Base-by-base conservation (phyloP, 2,113 vertebrate species). In the Sceloporus tristichus region DNA sequence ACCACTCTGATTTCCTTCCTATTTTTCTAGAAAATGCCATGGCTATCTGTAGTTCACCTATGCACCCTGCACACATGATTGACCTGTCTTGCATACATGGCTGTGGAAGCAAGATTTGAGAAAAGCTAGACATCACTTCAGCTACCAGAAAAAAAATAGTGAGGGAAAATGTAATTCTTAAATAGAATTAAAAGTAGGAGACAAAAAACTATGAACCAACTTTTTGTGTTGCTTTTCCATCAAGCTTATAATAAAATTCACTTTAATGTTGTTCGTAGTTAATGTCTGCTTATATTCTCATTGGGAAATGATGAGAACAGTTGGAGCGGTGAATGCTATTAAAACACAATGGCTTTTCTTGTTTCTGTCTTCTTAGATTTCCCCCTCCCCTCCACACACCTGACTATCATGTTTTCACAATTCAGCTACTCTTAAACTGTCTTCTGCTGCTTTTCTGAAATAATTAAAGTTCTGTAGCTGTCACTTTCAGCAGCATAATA, bases 401-500 rank as follows among this genome's bases (percentile, higher is more conserved):
- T 18, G 2, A 0, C 0, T n/a, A 79, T 42, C 0, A 0, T 23
- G 34, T 91, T 59, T 86, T 68, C 71, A 14, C 1, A 83, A 10
- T 79, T 62, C 21, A 88, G 48, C 89, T 68, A 70, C 16, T 88
- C 40, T 74, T 65, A 56, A 86, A 84, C 70, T 56, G n/a, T 1
- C 2, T 85, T 77, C n/a, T 76, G 4, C 62, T 78, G 7, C 89
- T 19, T 18, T 19, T 82, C 27, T 79, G 3, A 68, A 18, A 81
- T 85, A 56, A 85, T 90, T 94, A 87, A 53, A 79, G 19, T 23
- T 89, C 59, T 76, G 1, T 38, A 82, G 8, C 80, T 90, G 19
- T 42, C 42, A 25, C 53, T 88, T 93, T 48, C 48, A 83, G 68
- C 7, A 54, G 27, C 74, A 54, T 40, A 38, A 66, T 16, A 83